phyloP scores from a whole-genome alignment of 2,888 invertebrate genomes.

The Caenorhabditis afra region DNA sequence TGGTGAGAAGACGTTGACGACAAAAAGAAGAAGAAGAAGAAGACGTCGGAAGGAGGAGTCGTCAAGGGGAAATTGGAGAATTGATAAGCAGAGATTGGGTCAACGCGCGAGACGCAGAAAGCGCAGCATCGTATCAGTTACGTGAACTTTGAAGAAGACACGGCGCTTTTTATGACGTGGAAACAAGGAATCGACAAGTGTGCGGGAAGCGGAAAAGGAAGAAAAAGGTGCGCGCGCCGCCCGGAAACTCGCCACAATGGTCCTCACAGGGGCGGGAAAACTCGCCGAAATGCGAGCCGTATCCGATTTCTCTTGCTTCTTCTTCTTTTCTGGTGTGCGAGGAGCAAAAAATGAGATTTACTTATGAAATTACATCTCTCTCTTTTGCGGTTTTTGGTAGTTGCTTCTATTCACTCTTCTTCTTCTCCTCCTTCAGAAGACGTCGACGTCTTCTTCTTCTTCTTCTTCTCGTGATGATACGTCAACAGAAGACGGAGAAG shows the following conservation, averaged over 20 bases:
- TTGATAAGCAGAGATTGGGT: conserved; percentile 14
- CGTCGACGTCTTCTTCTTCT: neutral
- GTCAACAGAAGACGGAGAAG: neutral
- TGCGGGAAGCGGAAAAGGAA: neutral
- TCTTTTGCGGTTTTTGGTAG: conserved; percentile 21
- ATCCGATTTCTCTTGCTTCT: conserved; percentile 37
- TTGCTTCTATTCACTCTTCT: conserved; percentile 3
- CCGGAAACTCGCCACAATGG: conserved; percentile 11
- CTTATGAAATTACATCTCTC: conserved; percentile 13
- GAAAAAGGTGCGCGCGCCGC: conserved; percentile 7
- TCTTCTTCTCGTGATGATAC: neutral
- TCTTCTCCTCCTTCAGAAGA: neutral
- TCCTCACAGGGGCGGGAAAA: conserved; percentile 5
- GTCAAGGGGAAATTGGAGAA: conserved; percentile 9
- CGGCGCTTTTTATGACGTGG: conserved; percentile 1
- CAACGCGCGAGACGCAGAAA: conserved; percentile 8
- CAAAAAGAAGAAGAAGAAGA: conserved; percentile 20
- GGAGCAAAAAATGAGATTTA: conserved; percentile 14
- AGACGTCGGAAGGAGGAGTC: conserved; percentile 7
- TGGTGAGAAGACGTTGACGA: conserved; percentile 12
- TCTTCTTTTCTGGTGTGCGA: neutral
- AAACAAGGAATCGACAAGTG: neutral
- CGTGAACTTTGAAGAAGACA: neutral
- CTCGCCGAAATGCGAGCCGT: conserved; percentile 45
- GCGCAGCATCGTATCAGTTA: neutral